Percentiles rank a stretch among this genome's conserved stretches.
Evolutionary conservation across 2,113 vertebrate species (phyloP).

Genomic region (Pseudopodoces humilis): DNA sequence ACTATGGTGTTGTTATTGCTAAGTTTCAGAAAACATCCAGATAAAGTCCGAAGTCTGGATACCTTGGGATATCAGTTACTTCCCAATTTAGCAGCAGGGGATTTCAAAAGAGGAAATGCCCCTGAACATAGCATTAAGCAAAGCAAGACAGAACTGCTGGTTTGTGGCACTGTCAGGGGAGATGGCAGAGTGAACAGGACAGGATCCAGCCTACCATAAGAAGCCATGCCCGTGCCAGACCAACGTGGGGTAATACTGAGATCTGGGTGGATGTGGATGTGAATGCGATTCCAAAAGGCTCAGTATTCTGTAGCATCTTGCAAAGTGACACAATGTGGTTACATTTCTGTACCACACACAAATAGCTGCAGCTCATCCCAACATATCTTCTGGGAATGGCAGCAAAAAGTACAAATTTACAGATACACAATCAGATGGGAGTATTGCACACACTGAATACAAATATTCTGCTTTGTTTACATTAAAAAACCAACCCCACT

Average conservation of each 20-base stretch:
- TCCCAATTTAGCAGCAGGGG: neutral
- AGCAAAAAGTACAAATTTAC: neutral
- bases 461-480: constrained; percentile 13
- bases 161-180: neutral
- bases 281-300: neutral
- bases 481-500: neutral
- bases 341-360: neutral
- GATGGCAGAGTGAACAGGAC: neutral
- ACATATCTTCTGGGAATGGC: neutral
- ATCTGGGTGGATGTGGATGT: rapidly evolving
- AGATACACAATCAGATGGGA: neutral
- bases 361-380: neutral
- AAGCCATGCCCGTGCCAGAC: neutral
- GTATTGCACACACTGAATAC: neutral
- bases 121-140: neutral
- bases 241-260: rapidly evolving
- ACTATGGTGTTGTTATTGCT: neutral
- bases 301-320: neutral
- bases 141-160: neutral
- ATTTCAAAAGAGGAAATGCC: neutral
- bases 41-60: neutral
- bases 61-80: neutral
- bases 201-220: neutral
- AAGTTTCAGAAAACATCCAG: neutral
- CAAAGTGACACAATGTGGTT: neutral